These are phyloP conservation scores for Ceyx erithaca DNA, from an alignment of 2,797 vertebrate genomes.

Conservation along the genomic window DNA sequence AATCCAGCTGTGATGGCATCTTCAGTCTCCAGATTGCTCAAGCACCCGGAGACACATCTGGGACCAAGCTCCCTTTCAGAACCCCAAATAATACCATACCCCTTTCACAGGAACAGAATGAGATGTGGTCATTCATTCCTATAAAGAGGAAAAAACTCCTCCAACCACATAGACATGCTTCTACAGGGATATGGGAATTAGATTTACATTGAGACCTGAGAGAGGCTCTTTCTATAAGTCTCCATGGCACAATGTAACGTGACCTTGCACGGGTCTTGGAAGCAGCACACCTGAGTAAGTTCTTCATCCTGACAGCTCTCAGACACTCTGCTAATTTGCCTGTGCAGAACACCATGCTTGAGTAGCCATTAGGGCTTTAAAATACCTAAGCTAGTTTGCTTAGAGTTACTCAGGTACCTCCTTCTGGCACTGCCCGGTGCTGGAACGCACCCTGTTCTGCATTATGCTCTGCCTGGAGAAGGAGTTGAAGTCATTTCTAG, in stretches of 20 bases:
- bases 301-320: not conserved
- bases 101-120: not conserved
- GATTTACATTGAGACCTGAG: not conserved
- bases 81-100: not conserved
- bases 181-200: fast-evolving
- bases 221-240: not conserved
- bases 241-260: not conserved
- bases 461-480: not conserved
- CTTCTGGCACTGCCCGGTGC: not conserved
- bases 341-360: slow-evolving; percentile 14
- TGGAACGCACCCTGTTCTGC: not conserved
- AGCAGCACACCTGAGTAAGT: slow-evolving; percentile 7
- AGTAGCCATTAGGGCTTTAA: slow-evolving; percentile 5
- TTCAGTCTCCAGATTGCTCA: not conserved
- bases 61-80: not conserved
- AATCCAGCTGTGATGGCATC: not conserved
- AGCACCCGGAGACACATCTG: fast-evolving
- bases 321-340: not conserved
- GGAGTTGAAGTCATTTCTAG: not conserved
- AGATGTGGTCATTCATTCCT: not conserved
- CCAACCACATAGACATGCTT: not conserved
- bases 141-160: not conserved
- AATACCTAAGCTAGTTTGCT: not conserved
- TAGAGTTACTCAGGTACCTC: not conserved
- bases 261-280: not conserved